A percentile compares a stretch with the other conserved stretches of the same genome.
Conservation (phyloP, 2,797 vertebrate genomes). For the Mustela erminea region DNA sequence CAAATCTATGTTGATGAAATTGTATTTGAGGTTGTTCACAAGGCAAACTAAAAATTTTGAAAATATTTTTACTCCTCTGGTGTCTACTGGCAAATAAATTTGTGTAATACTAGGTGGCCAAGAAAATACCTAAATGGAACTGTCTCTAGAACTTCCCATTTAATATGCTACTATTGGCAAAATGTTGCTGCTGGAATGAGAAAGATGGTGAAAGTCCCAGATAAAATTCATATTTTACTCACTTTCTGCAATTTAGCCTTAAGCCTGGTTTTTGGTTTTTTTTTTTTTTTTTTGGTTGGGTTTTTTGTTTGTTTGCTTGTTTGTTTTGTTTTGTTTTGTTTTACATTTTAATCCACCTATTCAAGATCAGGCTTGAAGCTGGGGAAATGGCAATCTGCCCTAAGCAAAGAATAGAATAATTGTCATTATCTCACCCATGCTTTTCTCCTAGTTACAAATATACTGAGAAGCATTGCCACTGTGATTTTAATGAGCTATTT, state of each 20-base stretch:
- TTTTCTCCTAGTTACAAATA: neutral
- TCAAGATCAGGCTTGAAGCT: neutral
- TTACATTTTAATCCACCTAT: neutral
- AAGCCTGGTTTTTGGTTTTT: neutral
- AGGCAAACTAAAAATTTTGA: neutral
- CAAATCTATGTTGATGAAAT: neutral
- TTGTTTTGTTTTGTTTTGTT: neutral
- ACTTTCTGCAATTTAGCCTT: neutral
- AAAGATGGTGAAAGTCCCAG: neutral
- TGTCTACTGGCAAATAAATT: neutral
- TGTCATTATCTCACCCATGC: neutral
- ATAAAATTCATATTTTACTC: neutral
- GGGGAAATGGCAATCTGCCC: neutral
- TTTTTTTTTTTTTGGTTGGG: neutral
- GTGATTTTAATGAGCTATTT: neutral
- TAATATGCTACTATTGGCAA: neutral
- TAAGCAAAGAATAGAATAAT: neutral
- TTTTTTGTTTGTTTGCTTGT: neutral
- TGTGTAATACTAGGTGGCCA: neutral
- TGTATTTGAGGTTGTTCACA: constrained; percentile 35
- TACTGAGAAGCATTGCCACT: neutral
- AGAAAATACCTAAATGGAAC: neutral
- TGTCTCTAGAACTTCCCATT: neutral
- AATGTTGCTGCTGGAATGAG: neutral
- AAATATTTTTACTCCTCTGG: neutral